Evolutionary conservation across 2,797 vertebrate genomes (phyloP).

Genomic region (Eulemur albifrons): DNA sequence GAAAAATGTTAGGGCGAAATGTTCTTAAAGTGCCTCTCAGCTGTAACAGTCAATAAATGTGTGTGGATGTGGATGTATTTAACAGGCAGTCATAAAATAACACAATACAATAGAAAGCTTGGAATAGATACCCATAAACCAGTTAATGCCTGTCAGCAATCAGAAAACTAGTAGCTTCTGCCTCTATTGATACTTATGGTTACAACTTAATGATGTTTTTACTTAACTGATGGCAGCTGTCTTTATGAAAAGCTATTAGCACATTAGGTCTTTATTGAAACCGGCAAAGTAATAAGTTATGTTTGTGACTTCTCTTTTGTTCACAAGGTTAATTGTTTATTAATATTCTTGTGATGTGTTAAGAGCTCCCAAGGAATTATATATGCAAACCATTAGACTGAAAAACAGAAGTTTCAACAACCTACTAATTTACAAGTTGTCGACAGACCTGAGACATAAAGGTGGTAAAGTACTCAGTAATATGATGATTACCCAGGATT

Average conservation of each 20-base stretch:
- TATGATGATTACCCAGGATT: not conserved
- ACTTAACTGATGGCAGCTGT: conserved; percentile 73
- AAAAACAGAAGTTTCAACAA: conserved; percentile 35
- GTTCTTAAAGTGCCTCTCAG: not conserved
- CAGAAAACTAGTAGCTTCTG: conserved; percentile 58
- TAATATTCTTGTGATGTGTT: conserved; percentile 57
- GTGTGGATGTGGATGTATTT: not conserved
- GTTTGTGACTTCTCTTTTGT: conserved; percentile 67
- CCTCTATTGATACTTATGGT: conserved; percentile 57
- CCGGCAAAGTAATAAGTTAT: conserved; percentile 71
- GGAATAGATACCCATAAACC: conserved; percentile 53
- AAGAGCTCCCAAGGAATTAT: conserved; percentile 56
- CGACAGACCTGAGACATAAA: conserved; percentile 5
- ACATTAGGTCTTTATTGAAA: conserved; percentile 74
- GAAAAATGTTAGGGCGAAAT: not conserved
- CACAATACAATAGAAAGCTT: conserved; percentile 38
- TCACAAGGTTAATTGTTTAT: conserved; percentile 74
- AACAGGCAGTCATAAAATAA: conserved; percentile 61
- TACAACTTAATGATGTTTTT: conserved; percentile 70
- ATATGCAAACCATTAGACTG: conserved; percentile 37
- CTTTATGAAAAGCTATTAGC: conserved; percentile 63
- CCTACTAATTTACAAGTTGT: conserved; percentile 50
- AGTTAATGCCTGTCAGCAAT: conserved; percentile 57
- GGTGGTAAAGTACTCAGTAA: not conserved
- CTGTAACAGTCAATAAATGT: conserved; percentile 42